phyloP scores from a whole-genome alignment of 2,113 vertebrate genomes.

The Leucosticte australis region DNA sequence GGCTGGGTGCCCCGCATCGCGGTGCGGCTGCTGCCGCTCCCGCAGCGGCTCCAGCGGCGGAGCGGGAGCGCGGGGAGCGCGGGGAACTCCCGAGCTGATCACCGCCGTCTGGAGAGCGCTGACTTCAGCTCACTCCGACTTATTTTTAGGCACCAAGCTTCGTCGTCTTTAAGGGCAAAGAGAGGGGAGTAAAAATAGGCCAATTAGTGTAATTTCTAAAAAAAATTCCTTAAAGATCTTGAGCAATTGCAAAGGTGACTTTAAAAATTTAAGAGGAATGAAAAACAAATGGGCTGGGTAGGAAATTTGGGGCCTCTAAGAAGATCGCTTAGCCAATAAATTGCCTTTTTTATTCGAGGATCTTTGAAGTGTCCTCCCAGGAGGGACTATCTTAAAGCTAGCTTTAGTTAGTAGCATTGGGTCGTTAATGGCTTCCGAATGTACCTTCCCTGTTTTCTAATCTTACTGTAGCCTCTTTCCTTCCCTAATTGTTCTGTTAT shows the following conservation, averaged over 20 bases:
- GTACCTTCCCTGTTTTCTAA: conserved; percentile 15
- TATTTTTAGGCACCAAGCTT: conserved; percentile 67
- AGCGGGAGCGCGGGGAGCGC: too few relatives aligned
- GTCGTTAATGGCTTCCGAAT: conserved; percentile 55
- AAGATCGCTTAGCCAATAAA: conserved; percentile 37
- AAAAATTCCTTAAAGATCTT: conserved; percentile 55
- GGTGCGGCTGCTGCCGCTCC: too few relatives aligned
- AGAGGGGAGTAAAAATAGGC: conserved; percentile 65
- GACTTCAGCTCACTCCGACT: conserved; percentile 11
- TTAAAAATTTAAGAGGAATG: conserved; percentile 59
- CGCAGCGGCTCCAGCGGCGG: too few relatives aligned
- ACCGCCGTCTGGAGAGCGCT: conserved; percentile 40
- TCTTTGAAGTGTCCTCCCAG: conserved; percentile 53
- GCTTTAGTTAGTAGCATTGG: neutral
- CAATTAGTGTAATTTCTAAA: conserved; percentile 62
- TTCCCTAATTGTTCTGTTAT: neutral
- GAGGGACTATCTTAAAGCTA: conserved; percentile 28
- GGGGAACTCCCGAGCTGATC: conserved; percentile 23
- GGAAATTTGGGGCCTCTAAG: conserved; percentile 47
- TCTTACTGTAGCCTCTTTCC: neutral
- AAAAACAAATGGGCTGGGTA: conserved; percentile 51
- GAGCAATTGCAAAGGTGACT: conserved; percentile 57
- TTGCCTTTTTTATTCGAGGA: conserved; percentile 52
- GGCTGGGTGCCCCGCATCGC: too few relatives aligned
- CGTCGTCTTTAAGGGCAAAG: conserved; percentile 36